phyloP scores from a whole-genome alignment of 2,888 invertebrate species.

The Xylota segnis region DNA sequence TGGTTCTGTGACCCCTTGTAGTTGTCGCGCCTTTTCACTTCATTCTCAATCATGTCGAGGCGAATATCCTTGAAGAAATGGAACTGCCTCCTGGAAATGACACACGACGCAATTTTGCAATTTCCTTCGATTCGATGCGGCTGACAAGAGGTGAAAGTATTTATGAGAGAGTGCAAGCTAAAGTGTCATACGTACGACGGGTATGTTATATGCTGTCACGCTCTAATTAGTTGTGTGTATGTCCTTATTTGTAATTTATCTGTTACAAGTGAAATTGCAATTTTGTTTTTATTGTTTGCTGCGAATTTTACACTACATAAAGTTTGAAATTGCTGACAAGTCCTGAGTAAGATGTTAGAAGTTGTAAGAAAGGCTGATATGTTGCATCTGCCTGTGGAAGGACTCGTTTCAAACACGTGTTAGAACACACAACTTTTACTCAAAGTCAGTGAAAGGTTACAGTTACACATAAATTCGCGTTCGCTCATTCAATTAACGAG shows the following conservation, averaged over 20 bases:
- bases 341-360: conserved; percentile 29
- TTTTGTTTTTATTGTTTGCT: conserved; percentile 45
- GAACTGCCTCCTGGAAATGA: conserved; percentile 15
- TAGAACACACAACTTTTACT: neutral
- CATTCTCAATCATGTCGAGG: no score
- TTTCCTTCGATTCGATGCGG: conserved; percentile 66
- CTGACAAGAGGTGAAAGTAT: conserved; percentile 74
- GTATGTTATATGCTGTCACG: conserved; percentile 53
- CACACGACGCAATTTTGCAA: conserved; percentile 69
- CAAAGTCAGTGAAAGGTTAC: conserved; percentile 1
- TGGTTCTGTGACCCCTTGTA: neutral
- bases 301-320: conserved; percentile 68
- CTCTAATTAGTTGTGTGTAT: conserved; percentile 65
- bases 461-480: conserved; percentile 18
- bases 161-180: conserved; percentile 56
- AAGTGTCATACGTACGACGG: conserved; percentile 46
- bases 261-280: conserved; percentile 73
- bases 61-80: conserved; percentile 16
- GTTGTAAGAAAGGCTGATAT: conserved; percentile 7
- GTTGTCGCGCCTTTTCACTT: conserved; percentile 11
- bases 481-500: conserved; percentile 36
- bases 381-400: conserved; percentile 24
- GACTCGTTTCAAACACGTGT: neutral
- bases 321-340: conserved; percentile 15
- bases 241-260: conserved; percentile 73